These are phyloP conservation scores for Thalassarche chlororhynchos DNA, from an alignment of 2,113 vertebrate species.

Conservation along the genomic window DNA sequence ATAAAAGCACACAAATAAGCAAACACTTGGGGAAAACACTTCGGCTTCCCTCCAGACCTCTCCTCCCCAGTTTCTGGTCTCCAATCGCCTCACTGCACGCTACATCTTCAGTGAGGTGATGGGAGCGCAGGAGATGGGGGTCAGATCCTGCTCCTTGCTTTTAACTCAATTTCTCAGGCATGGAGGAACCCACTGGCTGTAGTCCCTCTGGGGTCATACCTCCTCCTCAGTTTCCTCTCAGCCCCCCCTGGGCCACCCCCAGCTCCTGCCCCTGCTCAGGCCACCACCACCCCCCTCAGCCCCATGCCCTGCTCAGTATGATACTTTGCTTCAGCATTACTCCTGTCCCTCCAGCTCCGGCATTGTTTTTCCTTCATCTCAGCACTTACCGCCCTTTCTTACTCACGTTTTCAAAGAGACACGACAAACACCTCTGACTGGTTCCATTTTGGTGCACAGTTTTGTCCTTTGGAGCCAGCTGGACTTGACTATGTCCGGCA, in stretches of 20 bases:
- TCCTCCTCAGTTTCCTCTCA: not conserved
- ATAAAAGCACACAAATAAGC: not conserved
- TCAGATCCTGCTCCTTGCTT: not conserved
- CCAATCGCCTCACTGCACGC: fast-evolving
- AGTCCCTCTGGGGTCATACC: not conserved
- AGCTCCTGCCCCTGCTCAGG: not conserved
- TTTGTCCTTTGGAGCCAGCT: not conserved
- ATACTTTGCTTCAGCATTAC: not conserved
- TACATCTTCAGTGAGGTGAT: not conserved
- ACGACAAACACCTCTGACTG: not conserved
- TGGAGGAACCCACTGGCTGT: not conserved
- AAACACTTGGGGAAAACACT: not conserved
- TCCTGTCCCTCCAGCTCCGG: not conserved
- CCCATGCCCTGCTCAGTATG: not conserved
- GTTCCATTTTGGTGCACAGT: fast-evolving
- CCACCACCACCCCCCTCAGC: not conserved
- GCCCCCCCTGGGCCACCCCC: not conserved
- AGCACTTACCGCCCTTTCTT: not conserved
- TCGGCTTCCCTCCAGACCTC: not conserved
- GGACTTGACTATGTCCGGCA: fast-evolving
- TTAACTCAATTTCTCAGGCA: not conserved
- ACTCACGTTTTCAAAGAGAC: not conserved
- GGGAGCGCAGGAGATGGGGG: not conserved
- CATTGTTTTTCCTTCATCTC: not conserved
- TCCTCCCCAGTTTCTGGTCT: not conserved